These are phyloP conservation scores for Lithophane leautieri DNA, from an alignment of 2,888 invertebrate genomes.

Conservation along the genomic window DNA sequence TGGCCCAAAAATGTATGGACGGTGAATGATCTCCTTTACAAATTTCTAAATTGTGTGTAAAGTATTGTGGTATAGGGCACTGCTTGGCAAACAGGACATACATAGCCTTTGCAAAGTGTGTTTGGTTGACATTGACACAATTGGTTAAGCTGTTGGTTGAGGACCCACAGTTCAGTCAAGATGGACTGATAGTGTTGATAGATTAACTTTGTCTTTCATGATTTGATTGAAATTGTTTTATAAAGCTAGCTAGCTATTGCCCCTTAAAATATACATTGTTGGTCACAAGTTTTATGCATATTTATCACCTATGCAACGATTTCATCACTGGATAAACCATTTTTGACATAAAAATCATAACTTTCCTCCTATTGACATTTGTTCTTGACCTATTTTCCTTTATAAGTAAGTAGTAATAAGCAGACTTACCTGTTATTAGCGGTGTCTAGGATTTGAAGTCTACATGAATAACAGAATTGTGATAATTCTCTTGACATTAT, in stretches of 20 bases:
- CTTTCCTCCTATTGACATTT: constrained; percentile 15
- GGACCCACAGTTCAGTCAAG: neutral
- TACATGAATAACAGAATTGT: neutral
- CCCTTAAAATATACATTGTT: neutral
- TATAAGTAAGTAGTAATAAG: neutral
- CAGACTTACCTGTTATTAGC: neutral
- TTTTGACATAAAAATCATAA: neutral
- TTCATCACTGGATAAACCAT: constrained; percentile 16
- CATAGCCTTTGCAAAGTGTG: neutral
- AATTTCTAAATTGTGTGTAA: too few species aligned
- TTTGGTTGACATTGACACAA: neutral
- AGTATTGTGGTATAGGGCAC: too few species aligned
- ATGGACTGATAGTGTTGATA: neutral
- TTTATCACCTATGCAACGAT: neutral
- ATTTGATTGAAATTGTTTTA: neutral
- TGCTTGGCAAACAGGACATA: neutral
- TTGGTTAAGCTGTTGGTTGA: neutral
- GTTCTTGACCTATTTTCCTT: constrained; percentile 34
- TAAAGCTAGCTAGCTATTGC: neutral
- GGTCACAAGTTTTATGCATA: neutral
- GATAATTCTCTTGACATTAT: neutral
- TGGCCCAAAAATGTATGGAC: too few species aligned
- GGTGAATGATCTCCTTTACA: too few species aligned
- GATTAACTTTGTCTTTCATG: neutral
- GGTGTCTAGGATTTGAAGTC: neutral